Evolutionary conservation across 2,797 vertebrate species (phyloP), one percentile per base, ranked within the genome.

Genomic region (Choloepus didactylus): DNA sequence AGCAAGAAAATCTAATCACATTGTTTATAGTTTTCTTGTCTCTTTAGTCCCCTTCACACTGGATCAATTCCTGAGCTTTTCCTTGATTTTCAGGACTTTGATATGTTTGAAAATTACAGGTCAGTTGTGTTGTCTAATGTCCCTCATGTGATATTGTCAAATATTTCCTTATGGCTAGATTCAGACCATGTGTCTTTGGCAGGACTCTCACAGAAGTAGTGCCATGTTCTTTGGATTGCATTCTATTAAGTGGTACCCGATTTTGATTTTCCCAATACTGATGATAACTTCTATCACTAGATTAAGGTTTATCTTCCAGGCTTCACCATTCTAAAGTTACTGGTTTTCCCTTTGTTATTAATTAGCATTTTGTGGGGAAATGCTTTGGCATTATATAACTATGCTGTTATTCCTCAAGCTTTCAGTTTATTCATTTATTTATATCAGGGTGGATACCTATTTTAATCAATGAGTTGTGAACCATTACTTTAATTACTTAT

Each of bases 291-390:
- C 64, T 88, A 0, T 73, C 64, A 51, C 35, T 29, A 56, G 11
- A 66, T 62, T 64, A 75, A 51, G 54, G n/a, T 35, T 35, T 49
- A 9, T 85, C 79, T 59, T 46, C 21, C n/a, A 51, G n/a, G 31
- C 88, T 59, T 84, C 67, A 91, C 51, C 35, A 72, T 64, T 70
- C 88, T 81, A 16, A 93, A 94, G 73, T 87, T 83, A 82, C 35
- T 91, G n/a, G 38, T 66, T 84, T 90, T 84, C 10, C 44, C 23
- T 87, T 87, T 80, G 54, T 76, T 60, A 10, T 92, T 73, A 72
- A 49, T 85, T 70, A 70, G 51, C 23, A 46, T 91, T 88, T 93
- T 88, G 41, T 81, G n/a, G 6, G 29, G 60, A 49, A 54, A 56
- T 69, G 75, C 67, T 46, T 70, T 80, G 38, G 75, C 16, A 21